Evolutionary conservation across 2,888 invertebrate genomes (phyloP).

Genomic region (Chromoteleia sp.): DNA sequence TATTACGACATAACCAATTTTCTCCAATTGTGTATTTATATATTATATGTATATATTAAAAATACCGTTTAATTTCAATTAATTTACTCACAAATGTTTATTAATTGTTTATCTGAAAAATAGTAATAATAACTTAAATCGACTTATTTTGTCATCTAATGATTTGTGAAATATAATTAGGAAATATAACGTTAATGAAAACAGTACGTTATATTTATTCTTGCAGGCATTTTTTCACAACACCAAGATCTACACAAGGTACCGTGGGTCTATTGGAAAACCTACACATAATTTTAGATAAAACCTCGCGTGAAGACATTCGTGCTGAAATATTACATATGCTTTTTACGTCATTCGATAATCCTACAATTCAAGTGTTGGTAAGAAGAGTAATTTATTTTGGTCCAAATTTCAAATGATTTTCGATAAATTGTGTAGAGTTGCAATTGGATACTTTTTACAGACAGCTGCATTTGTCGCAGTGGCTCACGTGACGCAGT

Average conservation of each 20-base stretch:
- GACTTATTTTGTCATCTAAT: too few species aligned
- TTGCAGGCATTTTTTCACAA: constrained; percentile 89
- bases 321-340: constrained; percentile 93
- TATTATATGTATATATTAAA: too few species aligned
- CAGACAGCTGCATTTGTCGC: constrained; percentile 96
- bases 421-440: not conserved
- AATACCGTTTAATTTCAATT: too few species aligned
- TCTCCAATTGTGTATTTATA: too few species aligned
- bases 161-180: too few species aligned
- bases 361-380: constrained; percentile 95
- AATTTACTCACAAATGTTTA: too few species aligned
- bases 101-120: too few species aligned
- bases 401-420: not conserved
- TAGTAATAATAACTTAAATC: too few species aligned
- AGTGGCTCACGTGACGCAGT: constrained; percentile 93
- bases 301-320: constrained; percentile 92
- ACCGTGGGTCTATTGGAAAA: constrained; percentile 95
- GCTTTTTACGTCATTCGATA: constrained; percentile 94
- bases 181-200: too few species aligned
- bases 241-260: constrained; percentile 93
- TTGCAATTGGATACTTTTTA: constrained; percentile 59
- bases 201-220: too few species aligned
- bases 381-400: constrained; percentile 84
- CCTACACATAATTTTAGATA: constrained; percentile 94
- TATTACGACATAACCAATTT: too few species aligned